These are phyloP conservation scores for Dreissena rostriformis DNA, from an alignment of 1,140 invertebrate species.

Conservation along the genomic window DNA sequence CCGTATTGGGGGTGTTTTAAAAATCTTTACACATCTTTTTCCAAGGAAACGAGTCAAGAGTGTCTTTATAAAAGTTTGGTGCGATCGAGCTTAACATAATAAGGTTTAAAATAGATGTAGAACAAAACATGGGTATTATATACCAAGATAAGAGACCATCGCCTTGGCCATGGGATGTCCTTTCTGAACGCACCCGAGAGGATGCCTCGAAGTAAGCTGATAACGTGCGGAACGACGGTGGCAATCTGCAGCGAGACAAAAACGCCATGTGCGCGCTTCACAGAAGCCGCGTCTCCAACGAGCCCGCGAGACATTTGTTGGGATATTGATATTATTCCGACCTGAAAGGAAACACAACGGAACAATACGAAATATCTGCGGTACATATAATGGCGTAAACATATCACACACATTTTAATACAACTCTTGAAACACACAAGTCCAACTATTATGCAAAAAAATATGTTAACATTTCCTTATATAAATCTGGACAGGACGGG, in stretches of 20 bases:
- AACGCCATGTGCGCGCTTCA: not conserved
- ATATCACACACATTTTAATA: no score
- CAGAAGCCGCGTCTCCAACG: no score
- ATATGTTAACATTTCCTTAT: no score
- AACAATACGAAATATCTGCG: no score
- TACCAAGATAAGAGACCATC: slow-evolving; percentile 28
- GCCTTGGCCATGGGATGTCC: slow-evolving; percentile 50
- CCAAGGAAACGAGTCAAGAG: not conserved
- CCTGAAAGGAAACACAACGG: not conserved
- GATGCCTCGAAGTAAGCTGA: slow-evolving; percentile 43
- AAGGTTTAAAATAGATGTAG: not conserved
- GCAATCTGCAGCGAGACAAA: slow-evolving; percentile 32
- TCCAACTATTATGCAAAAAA: no score
- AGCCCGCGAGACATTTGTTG: not conserved
- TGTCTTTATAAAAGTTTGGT: not conserved
- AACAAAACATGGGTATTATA: not conserved
- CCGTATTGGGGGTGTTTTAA: not conserved
- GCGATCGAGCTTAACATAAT: not conserved
- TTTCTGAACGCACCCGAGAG: slow-evolving; percentile 31
- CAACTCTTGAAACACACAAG: no score
- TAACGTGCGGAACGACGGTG: slow-evolving; percentile 30
- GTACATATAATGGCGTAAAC: no score
- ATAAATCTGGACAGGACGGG: no score
- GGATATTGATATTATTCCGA: slow-evolving; percentile 27
- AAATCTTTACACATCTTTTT: not conserved